phyloP scores from a whole-genome alignment of 2,113 vertebrate species.

The Neodontobutis hainanensis region DNA sequence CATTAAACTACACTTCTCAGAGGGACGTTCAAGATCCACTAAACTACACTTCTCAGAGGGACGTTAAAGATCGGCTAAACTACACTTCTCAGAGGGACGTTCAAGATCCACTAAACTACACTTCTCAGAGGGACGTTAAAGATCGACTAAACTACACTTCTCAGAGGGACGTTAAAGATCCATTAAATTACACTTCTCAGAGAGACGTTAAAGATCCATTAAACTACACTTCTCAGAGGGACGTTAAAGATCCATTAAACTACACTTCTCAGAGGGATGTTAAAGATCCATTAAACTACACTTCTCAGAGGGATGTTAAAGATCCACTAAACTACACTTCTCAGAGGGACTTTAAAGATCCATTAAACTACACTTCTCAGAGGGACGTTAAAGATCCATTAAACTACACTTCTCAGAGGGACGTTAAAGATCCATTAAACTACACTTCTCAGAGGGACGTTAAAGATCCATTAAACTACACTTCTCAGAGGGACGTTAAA shows the following conservation, averaged over 20 bases:
- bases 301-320: background rate
- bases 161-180: background rate
- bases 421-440: background rate
- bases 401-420: background rate
- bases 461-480: background rate
- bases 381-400: background rate
- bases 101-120: background rate
- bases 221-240: background rate
- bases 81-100: no score
- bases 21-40: background rate
- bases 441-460: no score
- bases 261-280: no score
- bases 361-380: background rate
- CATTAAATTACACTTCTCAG: background rate
- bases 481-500: background rate
- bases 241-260: background rate
- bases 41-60: background rate
- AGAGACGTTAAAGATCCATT: background rate
- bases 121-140: background rate
- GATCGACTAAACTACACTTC: background rate
- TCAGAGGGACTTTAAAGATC: background rate
- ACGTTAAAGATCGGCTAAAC: no score
- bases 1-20: background rate
- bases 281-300: background rate
- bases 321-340: background rate